phyloP scores from a whole-genome alignment of 2,797 vertebrate species.

The Anableps anableps region DNA sequence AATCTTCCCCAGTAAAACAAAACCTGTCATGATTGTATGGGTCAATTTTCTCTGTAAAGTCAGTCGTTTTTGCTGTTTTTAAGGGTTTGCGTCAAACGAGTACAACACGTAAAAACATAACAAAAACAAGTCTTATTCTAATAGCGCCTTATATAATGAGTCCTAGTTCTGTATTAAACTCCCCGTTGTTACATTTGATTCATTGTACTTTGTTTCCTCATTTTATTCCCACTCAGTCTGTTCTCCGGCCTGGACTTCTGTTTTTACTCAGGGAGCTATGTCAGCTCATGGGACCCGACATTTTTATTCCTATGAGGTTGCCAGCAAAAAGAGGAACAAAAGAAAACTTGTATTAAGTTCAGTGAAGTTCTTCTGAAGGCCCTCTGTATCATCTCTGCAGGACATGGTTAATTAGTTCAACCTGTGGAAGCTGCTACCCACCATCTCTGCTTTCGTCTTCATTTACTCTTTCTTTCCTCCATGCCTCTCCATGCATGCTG shows the following conservation, averaged over 20 bases:
- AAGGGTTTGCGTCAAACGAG: neutral
- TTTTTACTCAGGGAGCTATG: neutral
- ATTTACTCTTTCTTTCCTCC: conserved; percentile 23
- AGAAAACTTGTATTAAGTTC: neutral
- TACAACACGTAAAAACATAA: neutral
- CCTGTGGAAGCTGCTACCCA: conserved; percentile 58
- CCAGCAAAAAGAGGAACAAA: neutral
- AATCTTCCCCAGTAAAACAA: neutral
- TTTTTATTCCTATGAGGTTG: neutral
- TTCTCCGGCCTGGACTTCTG: neutral
- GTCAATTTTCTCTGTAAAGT: too few species aligned
- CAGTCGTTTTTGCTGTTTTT: neutral
- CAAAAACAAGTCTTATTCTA: neutral
- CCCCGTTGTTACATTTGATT: neutral
- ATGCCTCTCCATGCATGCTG: conserved; percentile 1
- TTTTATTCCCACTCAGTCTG: neutral
- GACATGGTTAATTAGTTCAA: conserved; percentile 61
- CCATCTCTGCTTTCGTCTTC: conserved; percentile 34
- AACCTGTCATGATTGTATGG: neutral
- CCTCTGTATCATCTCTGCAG: conserved; percentile 9
- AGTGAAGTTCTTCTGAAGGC: neutral
- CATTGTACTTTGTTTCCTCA: neutral
- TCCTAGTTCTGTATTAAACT: too few species aligned
- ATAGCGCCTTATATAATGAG: neutral
- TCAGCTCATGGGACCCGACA: neutral